These are phyloP conservation scores for Mixornis gularis DNA, from an alignment of 2,113 vertebrate species.

Conservation along the genomic window DNA sequence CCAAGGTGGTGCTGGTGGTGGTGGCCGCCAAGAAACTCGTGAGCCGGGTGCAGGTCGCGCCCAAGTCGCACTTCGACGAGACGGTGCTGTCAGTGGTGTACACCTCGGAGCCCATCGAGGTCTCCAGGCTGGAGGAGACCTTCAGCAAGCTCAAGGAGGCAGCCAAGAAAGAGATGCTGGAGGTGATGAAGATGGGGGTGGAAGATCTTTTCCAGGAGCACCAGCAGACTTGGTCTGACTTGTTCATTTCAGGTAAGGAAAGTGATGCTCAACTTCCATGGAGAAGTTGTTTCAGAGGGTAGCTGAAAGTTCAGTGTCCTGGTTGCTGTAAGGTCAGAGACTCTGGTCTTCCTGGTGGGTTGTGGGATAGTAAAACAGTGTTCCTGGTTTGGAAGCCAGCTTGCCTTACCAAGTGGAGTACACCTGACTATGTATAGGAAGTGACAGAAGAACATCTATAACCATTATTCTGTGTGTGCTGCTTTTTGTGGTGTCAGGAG, in stretches of 20 bases:
- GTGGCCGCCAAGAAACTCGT: conserved; percentile 82
- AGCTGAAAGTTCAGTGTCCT: not conserved
- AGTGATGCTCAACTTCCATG: not conserved
- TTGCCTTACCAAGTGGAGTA: not conserved
- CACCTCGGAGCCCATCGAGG: conserved; percentile 75
- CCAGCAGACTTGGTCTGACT: conserved; percentile 89
- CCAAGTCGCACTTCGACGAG: conserved; percentile 83
- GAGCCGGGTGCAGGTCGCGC: conserved; percentile 78
- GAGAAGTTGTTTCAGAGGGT: not conserved
- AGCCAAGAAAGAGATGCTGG: conserved; percentile 84
- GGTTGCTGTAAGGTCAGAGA: not conserved
- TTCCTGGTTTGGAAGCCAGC: not conserved
- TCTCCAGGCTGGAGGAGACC: conserved; percentile 77
- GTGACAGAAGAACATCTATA: not conserved
- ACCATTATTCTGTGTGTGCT: not conserved
- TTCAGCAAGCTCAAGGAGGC: conserved; percentile 80
- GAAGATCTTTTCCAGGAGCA: conserved; percentile 84
- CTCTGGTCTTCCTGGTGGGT: not conserved
- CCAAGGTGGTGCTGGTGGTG: conserved; percentile 79
- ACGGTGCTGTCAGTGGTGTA: conserved; percentile 84
- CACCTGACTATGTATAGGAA: not conserved
- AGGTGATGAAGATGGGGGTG: conserved; percentile 77
- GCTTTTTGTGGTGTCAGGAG: not conserved
- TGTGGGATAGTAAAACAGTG: not conserved
- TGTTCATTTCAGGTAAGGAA: conserved; percentile 88